These are phyloP conservation scores for Ctenosaura bakeri DNA, from an alignment of 2,797 vertebrate genomes.

Conservation along the genomic window DNA sequence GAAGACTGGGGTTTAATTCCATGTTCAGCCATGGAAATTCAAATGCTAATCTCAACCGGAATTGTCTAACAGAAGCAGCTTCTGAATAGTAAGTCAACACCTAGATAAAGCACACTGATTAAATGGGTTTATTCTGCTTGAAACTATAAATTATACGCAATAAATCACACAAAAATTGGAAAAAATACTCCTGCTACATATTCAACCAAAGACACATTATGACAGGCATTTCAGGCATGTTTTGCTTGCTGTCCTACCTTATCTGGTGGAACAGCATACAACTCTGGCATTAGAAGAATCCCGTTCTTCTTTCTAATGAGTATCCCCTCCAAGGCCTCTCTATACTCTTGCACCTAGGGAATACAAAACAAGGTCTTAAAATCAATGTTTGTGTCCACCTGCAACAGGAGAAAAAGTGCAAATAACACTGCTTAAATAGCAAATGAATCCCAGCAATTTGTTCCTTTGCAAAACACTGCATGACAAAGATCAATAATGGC, in stretches of 20 bases:
- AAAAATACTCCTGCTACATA: background rate
- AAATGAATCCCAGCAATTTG: background rate
- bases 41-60: too few relatives aligned
- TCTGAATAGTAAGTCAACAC: too few relatives aligned
- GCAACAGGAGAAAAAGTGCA: background rate
- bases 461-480: background rate
- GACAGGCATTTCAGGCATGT: background rate
- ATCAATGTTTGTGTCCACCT: background rate
- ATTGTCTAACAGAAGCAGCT: too few relatives aligned
- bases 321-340: constrained; percentile 93
- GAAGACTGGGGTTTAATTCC: too few relatives aligned
- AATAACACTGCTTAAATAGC: background rate
- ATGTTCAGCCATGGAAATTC: too few relatives aligned
- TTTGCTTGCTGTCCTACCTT: constrained; percentile 84
- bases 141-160: background rate
- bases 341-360: constrained; percentile 93
- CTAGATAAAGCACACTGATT: too few relatives aligned
- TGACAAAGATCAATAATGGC: background rate
- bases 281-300: constrained; percentile 92
- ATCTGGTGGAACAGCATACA: constrained; percentile 90
- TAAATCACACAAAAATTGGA: background rate
- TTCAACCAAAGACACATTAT: background rate
- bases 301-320: constrained; percentile 93
- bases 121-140: too few relatives aligned
- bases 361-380: constrained; percentile 38